Evolutionary conservation across 2,888 invertebrate genomes (phyloP).

Genomic region (Xanthorhoe designata): DNA sequence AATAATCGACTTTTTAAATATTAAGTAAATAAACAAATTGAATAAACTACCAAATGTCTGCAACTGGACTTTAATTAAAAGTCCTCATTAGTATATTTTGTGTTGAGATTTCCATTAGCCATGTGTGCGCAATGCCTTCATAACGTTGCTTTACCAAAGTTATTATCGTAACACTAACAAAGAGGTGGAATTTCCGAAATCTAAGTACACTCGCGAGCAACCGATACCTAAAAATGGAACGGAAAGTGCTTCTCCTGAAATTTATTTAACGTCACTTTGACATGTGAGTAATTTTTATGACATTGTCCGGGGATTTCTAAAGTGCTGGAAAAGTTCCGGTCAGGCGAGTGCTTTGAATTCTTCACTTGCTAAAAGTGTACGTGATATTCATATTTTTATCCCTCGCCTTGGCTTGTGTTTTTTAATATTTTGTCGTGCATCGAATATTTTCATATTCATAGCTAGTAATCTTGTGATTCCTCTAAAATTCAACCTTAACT

Average conservation of each 20-base stretch:
- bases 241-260: not conserved
- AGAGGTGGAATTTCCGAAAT: slow-evolving; percentile 33
- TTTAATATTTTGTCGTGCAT: no score
- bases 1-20: no score
- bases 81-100: not conserved
- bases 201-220: slow-evolving; percentile 37
- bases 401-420: no score
- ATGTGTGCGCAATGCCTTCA: slow-evolving; percentile 14
- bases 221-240: not conserved
- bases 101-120: slow-evolving; percentile 13
- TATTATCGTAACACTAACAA: slow-evolving; percentile 25
- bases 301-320: not conserved
- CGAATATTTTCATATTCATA: no score
- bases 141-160: slow-evolving; percentile 19
- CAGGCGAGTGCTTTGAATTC: not conserved
- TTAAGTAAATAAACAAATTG: no score
- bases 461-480: no score
- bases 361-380: not conserved
- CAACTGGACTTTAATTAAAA: not conserved
- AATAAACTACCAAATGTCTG: not conserved
- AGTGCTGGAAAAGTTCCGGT: not conserved
- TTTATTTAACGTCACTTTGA: not conserved
- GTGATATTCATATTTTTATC: not conserved
- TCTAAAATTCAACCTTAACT: no score
- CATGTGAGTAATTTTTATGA: not conserved